Evolutionary conservation across 2,797 vertebrate species (phyloP), one percentile per base, ranked within the genome.

Genomic region (Ambastaia sidthimunki): DNA sequence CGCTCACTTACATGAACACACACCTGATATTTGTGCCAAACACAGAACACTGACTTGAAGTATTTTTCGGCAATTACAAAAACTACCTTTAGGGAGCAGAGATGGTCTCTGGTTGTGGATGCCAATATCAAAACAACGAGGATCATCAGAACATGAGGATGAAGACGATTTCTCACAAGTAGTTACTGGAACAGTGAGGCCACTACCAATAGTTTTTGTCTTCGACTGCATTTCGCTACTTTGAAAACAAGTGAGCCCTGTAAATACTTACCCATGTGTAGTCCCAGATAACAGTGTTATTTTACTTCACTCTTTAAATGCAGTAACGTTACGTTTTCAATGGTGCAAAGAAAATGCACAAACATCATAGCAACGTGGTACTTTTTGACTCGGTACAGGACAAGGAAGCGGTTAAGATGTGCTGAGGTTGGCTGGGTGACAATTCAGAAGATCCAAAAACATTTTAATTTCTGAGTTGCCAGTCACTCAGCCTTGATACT

Each of bases 261-360:
- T 85, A 87, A 84, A 87, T 87, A 87, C 55, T 79, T 80, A 81
- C 81, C 83, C 69, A 67, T 44, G 80, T 86, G 85, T 86, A 82
- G 83, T 71, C 77, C 80, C 68, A 55, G 68, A 77, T 37, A 7
- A 81, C 83, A 82, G 78, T 85, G 81, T 85, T 84, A 84, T 83
- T 87, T 85, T 59, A 79, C 79, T 75, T 84, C 82, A 84, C 86
- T 87, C 82, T 84, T 81, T 81, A 78, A 84, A 84, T 85, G 84
- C 86, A 83, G 86, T 87, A 84, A 85, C 85, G 80, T 57, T 74
- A 25, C 28, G 69, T 80, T 81, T 85, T 82, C 78, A 70, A 48
- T 60, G 23, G 74, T 44, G 57, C 21, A 48, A 85, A 74, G 66
- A 83, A 74, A 71, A 69, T 47, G 60, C 73, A 75, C 84, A 72